Base-by-base conservation (phyloP, 2,113 vertebrate species). In the Sebastes fasciatus region DNA sequence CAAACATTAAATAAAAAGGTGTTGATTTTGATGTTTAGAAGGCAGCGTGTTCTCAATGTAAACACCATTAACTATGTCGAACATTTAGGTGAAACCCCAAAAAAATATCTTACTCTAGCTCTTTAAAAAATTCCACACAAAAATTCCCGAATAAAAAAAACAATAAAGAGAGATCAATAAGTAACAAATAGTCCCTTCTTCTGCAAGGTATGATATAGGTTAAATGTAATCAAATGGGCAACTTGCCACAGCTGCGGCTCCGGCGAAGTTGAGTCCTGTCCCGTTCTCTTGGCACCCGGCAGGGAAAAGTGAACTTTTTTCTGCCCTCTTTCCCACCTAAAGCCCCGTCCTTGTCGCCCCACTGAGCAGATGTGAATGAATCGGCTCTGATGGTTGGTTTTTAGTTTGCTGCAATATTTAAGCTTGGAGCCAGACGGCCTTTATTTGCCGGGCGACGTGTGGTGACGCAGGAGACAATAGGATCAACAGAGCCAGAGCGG, bases 311-410 rank as follows among this genome's bases (percentile, higher is more conserved):
- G 96, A 97, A 96, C 96, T 96, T 96, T 95, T 95, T 94, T 93
- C 93, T 96, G 92, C 94, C 96, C 96, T 95, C 96, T 96, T 95
- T 96, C 96, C 94, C 91, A 96, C 96, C 97, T 97, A 97, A 97
- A 97, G 96, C 95, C 96, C 95, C 95, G 94, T 96, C 96, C 94
- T 95, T 96, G 96, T 97, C 96, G 96, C 98, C 97, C 96, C 96
- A 97, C 96, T 98, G 97, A 98, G 96, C 98, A 98, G 96, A 97
- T 97, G 96, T 97, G 97, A 99, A 96, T 96, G 96, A 96, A 99
- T 98, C 93, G 93, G 93, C 95, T 96, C 95, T 97, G 97, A 99
- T 98, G 95, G 97, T 96, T 97, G 95, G 96, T 96, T 97, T 99
- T 98, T 96, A 98, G 96, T 97, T 97, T 96, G 95, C 96, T 93